Evolutionary conservation across 1,140 invertebrate genomes (phyloP), one percentile per base, ranked within the genome.

Genomic region (Leptopilina boulardi): DNA sequence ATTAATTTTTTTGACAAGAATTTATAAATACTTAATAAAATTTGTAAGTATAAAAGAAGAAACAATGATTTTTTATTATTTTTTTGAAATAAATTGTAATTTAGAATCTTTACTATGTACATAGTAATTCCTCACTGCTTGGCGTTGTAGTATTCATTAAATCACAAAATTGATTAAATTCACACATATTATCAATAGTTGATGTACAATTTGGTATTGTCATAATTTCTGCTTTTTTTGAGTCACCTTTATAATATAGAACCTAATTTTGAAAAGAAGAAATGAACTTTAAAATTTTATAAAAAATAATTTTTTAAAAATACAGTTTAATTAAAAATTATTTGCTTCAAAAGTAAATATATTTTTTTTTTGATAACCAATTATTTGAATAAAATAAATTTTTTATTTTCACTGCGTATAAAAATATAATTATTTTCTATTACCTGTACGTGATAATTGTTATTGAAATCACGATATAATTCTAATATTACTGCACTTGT

Each of bases 401-500:
- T 10, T 19, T 21, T 19, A 4, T 54, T 54, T 54, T n/a, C n/a
- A n/a, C n/a, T n/a, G n/a, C n/a, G n/a, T n/a, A n/a, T n/a, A n/a
- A n/a, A n/a, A n/a, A n/a, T n/a, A n/a, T n/a, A 18, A 8, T 56
- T 21, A 21, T 19, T 54, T 54, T 5, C 3, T 0, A 2, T 54
- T 66, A 66, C 56, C 56, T 66, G 56, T 10, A 66, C 56, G 10
- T 66, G 15, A 11, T 26, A 66, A 26, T 66, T 30, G 0, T 66
- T 26, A 1, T 51, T 8, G 23, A 10, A 13, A 66, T 26, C 23
- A 30, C 56, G 19, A 15, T 66, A 66, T 3, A 66, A 66, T 66
- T 66, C 56, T 4, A 66, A 10, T 23, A 66, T 66, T 5, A 66
- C 56, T 66, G 56, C 56, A 30, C 56, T 66, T 10, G 56, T 21